Evolutionary conservation across 2,797 vertebrate species (phyloP), one percentile per base, ranked within the genome.

Genomic region (Acanthurus lineatus): DNA sequence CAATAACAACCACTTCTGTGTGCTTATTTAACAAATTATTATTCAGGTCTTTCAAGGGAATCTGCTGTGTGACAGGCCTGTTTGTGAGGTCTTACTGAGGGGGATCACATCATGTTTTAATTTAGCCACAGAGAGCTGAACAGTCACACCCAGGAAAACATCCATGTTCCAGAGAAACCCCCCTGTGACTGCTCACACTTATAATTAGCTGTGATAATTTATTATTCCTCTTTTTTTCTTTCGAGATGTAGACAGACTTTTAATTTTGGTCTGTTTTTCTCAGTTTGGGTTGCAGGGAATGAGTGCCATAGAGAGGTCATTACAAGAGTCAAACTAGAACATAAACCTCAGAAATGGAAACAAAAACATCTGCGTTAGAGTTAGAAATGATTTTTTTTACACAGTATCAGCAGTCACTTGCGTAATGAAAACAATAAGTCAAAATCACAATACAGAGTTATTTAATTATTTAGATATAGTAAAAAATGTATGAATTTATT

Each of bases 151-250:
- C 61, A 81, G 74, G 42, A 67, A 68, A 81, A 63, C 65, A 70
- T 63, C 45, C 42, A n/a, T 40, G 20, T 70, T 70, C 63, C 40
- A 51, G 35, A 67, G 75, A 44, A 84, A 67, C 73, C 68, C 70
- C 74, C 63, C 52, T 10, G 44, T 69, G 69, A 35, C 77, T 35
- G 48, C 68, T 20, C 52, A 79, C 63, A 71, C 66, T 76, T 53
- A 35, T 70, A 67, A 88, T 79, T 82, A 76, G 69, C 67, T 12
- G 70, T 76, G 58, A 69, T 77, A 22, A 83, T 86, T 66, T 73
- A 81, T 66, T 32, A 32, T 74, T 49, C 22, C 40, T 11, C 32
- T 9, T 12, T 48, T 65, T 47, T n/a, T 63, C 12, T 57, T 44
- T 62, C 49, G 28, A 85, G 51, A 54, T 56, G 9, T 65, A 64